Evolutionary conservation across 2,888 invertebrate genomes (phyloP).

Genomic region (Parelbella ahira): DNA sequence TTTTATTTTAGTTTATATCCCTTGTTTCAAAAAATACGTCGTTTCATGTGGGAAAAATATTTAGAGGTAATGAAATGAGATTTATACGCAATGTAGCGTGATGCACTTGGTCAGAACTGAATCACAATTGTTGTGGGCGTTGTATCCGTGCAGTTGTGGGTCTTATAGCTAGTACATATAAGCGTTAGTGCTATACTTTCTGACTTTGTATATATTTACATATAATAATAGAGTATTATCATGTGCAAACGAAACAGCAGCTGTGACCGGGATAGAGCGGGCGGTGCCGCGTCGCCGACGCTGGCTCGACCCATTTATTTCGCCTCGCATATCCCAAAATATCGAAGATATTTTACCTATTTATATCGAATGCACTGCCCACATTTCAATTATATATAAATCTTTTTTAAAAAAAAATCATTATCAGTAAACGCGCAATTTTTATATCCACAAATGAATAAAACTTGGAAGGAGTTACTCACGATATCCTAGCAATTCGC

Average conservation of each 20-base stretch:
- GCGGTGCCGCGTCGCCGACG: conserved; percentile 65
- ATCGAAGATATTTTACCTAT: conserved; percentile 54
- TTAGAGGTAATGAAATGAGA: too few species aligned
- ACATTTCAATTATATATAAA: conserved; percentile 3
- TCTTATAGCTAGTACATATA: conserved; percentile 3
- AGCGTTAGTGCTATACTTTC: conserved; percentile 4
- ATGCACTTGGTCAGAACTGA: conserved; percentile 6
- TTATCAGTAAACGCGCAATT: too few species aligned
- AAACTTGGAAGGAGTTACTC: conserved; percentile 1
- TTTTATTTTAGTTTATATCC: too few species aligned
- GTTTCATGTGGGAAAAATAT: too few species aligned
- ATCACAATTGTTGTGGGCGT: conserved; percentile 8
- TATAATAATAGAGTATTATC: conserved; percentile 29
- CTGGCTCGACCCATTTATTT: conserved; percentile 70
- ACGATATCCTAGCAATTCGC: conserved; percentile 7
- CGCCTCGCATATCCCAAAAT: conserved; percentile 73
- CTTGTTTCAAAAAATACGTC: too few species aligned
- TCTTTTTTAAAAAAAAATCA: neutral
- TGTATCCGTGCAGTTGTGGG: conserved; percentile 1
- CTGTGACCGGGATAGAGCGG: conserved; percentile 74
- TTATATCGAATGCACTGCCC: conserved; percentile 28
- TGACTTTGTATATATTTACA: conserved; percentile 11
- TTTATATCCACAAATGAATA: too few species aligned
- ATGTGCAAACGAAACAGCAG: conserved; percentile 54
- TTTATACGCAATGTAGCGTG: conserved; percentile 8